Base-by-base conservation (phyloP, 2,888 invertebrate genomes). In the Pachydiplax longipennis region DNA sequence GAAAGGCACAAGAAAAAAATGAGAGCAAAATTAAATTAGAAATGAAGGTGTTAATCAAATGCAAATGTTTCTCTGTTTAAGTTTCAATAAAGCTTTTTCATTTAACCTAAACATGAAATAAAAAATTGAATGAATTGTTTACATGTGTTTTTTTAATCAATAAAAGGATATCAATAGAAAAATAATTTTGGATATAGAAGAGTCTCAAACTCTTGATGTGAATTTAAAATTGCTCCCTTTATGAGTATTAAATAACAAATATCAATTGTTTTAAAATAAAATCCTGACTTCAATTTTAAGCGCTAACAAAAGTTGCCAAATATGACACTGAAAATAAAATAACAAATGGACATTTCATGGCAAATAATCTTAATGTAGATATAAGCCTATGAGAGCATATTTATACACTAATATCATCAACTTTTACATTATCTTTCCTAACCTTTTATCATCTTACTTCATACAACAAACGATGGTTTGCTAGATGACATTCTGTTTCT, bases 141-240 rank as follows among this genome's bases (percentile, higher is more conserved):
- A 53, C 1, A 18, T 18, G 53, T 53, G 53, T 53, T 53, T 53
- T 18, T 53, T 53, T 10, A n/a, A 44, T 44, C 10, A 10, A 10
- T 44, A 10, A 44, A 10, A 44, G 44, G 8, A 44, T 10, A 44
- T 44, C 44, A 44, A 44, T 44, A 10, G 8, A 44, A 44, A 44
- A 37, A 37, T 37, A 61, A 61, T 8, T 65, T 65, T 65, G 5
- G 12, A 65, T n/a, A 61, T 37, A 8, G 8, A 58, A 35, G 35
- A 35, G 35, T 83, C 83, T 35, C 18, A n/a, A 35, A 35, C 22
- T n/a, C 40, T n/a, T 5, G 37, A 18, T 53, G 5, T 61, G 22
- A 87, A 87, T 87, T 87, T 87, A 87, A 87, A 61, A 87, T 87
- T 87, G 87, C 87, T 87, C 87, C 37, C 87, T 87, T 87, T 18